Conservation (phyloP, 1,140 invertebrate genomes). For the Galleria mellonella region DNA sequence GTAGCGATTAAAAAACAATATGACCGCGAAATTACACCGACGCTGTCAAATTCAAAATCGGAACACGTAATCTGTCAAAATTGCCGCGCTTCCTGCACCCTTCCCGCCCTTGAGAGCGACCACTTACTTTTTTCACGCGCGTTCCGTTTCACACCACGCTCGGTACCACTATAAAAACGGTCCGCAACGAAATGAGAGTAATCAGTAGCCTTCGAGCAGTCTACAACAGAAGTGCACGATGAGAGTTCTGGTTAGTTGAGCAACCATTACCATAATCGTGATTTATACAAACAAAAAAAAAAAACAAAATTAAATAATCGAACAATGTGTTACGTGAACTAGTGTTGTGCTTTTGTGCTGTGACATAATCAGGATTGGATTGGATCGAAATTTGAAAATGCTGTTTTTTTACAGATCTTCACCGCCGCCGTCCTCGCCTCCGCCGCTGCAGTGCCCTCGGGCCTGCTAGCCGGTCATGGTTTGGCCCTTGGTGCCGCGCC, state of each 20-base stretch:
- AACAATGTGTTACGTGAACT: constrained; percentile 8
- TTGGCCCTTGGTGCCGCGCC: constrained; percentile 16
- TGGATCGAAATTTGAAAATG: constrained; percentile 18
- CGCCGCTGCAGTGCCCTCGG: constrained; percentile 58
- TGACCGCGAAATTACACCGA: not conserved
- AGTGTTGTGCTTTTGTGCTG: constrained; percentile 40
- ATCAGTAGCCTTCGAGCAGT: constrained; percentile 71
- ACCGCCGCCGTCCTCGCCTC: constrained; percentile 63
- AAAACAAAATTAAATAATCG: constrained; percentile 10
- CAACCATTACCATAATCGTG: constrained; percentile 18
- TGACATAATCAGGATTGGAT: constrained; percentile 12
- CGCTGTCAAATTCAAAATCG: constrained; percentile 28
- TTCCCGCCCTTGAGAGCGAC: constrained; percentile 62
- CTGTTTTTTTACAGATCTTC: constrained; percentile 49
- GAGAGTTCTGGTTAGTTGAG: constrained; percentile 67
- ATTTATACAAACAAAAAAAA: too few species aligned
- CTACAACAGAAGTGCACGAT: constrained; percentile 70
- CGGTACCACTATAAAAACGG: constrained; percentile 54
- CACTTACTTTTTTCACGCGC: constrained; percentile 67
- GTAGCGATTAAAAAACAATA: too few species aligned
- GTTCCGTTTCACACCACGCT: constrained; percentile 53
- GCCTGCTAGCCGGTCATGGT: constrained; percentile 47
- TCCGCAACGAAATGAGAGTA: constrained; percentile 55
- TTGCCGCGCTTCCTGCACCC: constrained; percentile 44
- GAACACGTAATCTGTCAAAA: constrained; percentile 34